These are phyloP conservation scores for Pipistrellus pipistrellus DNA, from an alignment of 2,797 vertebrate genomes.

Conservation along the genomic window DNA sequence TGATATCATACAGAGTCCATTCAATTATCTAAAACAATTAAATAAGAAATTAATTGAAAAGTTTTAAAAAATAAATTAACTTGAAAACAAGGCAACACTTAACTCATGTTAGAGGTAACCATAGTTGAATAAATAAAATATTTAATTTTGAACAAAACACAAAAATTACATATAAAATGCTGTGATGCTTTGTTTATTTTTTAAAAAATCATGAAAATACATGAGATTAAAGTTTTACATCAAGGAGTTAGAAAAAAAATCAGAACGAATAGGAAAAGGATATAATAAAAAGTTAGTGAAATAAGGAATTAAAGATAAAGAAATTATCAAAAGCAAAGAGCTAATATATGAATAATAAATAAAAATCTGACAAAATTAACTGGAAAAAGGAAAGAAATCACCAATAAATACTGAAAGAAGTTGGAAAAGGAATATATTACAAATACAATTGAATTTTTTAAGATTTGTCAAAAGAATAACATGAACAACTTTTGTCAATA, in stretches of 20 bases:
- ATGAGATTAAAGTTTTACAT: background rate
- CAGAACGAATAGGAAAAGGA: background rate
- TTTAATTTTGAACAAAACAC: conserved; percentile 36
- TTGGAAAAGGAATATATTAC: background rate
- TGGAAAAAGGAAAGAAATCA: conserved; percentile 34
- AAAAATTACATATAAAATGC: background rate
- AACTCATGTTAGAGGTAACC: background rate
- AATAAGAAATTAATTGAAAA: conserved; percentile 36
- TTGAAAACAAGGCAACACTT: conserved; percentile 45
- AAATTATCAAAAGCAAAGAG: background rate
- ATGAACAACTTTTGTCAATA: background rate
- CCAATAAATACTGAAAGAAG: background rate
- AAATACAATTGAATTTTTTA: conserved; percentile 4
- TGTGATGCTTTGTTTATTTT: background rate
- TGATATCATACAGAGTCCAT: background rate
- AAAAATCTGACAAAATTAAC: background rate
- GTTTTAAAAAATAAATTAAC: conserved; percentile 5
- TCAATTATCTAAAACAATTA: conserved; percentile 23
- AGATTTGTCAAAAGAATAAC: background rate
- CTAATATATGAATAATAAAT: conserved; percentile 31
- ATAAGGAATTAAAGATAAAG: conserved; percentile 19
- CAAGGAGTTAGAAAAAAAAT: background rate
- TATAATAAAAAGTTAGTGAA: conserved; percentile 49
- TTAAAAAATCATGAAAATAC: conserved; percentile 51
- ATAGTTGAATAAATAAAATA: conserved; percentile 25